phyloP scores from a whole-genome alignment of 2,888 invertebrate genomes.

The Ecliptopera silaceata region DNA sequence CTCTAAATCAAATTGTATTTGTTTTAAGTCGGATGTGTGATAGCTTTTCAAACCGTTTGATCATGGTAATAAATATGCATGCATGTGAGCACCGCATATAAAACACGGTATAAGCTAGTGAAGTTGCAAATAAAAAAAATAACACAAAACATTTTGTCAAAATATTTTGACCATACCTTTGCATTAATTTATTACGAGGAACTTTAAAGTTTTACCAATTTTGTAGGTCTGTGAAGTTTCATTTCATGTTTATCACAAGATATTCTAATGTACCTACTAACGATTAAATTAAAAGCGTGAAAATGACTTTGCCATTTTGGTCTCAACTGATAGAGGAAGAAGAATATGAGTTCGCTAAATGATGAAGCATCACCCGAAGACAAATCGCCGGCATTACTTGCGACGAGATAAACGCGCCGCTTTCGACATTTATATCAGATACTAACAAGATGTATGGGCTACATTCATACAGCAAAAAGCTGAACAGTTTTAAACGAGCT shows the following conservation, averaged over 20 bases:
- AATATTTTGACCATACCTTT: no score
- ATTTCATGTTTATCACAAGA: no score
- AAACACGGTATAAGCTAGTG: no score
- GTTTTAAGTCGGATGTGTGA: no score
- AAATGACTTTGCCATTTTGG: conserved; percentile 17
- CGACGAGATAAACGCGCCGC: conserved; percentile 61
- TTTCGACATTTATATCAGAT: conserved; percentile 67
- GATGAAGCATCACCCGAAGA: conserved; percentile 61
- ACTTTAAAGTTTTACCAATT: no score
- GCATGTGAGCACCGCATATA: no score
- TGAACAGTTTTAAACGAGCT: conserved; percentile 13
- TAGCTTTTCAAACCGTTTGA: neutral
- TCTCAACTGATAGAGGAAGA: conserved; percentile 60
- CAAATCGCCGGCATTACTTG: conserved; percentile 69
- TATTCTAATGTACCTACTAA: neutral
- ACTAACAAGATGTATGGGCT: conserved; percentile 56
- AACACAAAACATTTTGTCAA: no score
- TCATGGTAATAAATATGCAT: no score
- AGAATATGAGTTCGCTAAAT: conserved; percentile 58
- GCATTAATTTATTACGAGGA: no score
- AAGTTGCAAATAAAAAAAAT: no score
- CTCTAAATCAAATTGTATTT: no score
- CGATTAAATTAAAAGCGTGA: conserved; percentile 3
- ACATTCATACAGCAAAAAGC: conserved; percentile 28
- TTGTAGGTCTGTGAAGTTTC: no score